These are phyloP conservation scores for Geophilus truncorum DNA, from an alignment of 2,888 invertebrate species.

Conservation along the genomic window DNA sequence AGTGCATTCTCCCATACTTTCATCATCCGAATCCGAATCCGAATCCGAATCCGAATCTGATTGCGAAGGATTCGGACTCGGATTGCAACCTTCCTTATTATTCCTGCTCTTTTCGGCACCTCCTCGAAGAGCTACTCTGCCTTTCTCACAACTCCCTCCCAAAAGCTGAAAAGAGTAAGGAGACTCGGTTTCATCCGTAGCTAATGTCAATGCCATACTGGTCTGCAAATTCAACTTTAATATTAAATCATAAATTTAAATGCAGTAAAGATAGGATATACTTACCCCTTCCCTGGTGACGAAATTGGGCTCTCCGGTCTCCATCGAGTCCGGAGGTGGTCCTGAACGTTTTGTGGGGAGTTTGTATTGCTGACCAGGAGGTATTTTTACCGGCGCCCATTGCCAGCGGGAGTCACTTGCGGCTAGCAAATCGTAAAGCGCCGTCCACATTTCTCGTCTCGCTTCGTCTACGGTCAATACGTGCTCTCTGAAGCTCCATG, in stretches of 20 bases:
- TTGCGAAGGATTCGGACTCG: too few relatives aligned
- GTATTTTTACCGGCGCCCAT: background rate
- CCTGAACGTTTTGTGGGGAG: background rate
- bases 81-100: background rate
- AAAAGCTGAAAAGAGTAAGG: background rate
- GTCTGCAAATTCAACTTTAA: background rate
- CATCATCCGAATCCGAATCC: background rate
- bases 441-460: conserved; percentile 23
- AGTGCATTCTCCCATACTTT: background rate
- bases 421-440: conserved; percentile 26
- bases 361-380: background rate
- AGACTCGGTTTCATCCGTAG: background rate
- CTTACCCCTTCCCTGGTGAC: background rate
- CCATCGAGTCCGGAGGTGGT: background rate
- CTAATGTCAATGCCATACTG: background rate
- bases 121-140: background rate
- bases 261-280: too few relatives aligned
- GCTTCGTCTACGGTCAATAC: background rate
- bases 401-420: conserved; percentile 1
- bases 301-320: background rate
- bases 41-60: background rate
- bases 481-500: conserved; percentile 27
- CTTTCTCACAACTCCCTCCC: background rate
- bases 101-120: background rate
- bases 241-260: background rate